Base-by-base conservation (phyloP, 2,797 vertebrate species). In the Crenuchus spilurus region DNA sequence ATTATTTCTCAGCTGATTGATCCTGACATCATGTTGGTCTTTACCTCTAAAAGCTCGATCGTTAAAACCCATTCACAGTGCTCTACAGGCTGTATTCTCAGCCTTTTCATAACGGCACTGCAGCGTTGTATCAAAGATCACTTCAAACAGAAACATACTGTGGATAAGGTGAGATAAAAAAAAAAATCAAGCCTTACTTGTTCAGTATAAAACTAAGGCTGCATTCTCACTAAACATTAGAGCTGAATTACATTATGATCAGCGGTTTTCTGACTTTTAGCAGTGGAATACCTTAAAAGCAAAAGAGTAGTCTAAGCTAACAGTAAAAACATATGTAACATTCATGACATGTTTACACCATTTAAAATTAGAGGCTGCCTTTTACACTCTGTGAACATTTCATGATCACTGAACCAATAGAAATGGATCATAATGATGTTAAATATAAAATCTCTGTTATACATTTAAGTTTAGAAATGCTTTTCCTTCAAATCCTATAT, bases 1-100 rank as follows among this genome's bases (percentile, higher is more conserved):
- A 66, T 71, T 73, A 69, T 69, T 77, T 72, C 51, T 64, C 52
- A 20, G 58, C 41, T 77, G 26, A 73, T 65, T 75, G 49, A 77
- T 75, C 62, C 68, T 26, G 48, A 72, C 68, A 66, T 8, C 11
- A 58, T 60, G 68, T 75, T 28, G 62, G 22, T 44, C 48, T 60
- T 33, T 33, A 75, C 33, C 44, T 65, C 70, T 41, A 55, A 62
- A 61, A 64, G 51, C 62, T 72, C 51, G 26, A 78, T 67, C 37
- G 54, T 37, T 67, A 66, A 77, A n/a, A 52, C 42, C 42, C 62
- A 26, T 73, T 68, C 52, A 35, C 44, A 13, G 52, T 52, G 55
- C 64, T 68, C 11, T 22, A 13, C 30, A 48, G 54, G 52, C 75
- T 28, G 24, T 16, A 54, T 26, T 49, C 66, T 33, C 28, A 66